Evolutionary conservation across 2,797 vertebrate species (phyloP).

Genomic region (Sarcophilus harrisii): DNA sequence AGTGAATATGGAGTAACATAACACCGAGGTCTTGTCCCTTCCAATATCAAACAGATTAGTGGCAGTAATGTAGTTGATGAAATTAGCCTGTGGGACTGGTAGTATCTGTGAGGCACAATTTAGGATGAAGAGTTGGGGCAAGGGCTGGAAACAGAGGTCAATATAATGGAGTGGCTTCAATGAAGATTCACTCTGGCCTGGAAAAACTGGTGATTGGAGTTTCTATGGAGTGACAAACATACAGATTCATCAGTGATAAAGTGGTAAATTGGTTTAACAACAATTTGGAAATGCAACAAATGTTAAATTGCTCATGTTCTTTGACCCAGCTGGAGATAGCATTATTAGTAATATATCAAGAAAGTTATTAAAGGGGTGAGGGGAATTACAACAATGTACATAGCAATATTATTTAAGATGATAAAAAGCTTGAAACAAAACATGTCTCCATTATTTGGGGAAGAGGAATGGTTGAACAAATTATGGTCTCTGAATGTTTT

Average conservation of each 20-base stretch:
- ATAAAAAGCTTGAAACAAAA: not conserved
- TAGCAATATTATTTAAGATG: not conserved
- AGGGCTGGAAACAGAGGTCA: not conserved
- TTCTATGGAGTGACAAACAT: not conserved
- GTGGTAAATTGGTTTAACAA: not conserved
- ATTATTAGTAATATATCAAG: not conserved
- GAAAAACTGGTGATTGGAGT: not conserved
- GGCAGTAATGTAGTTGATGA: not conserved
- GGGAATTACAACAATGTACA: not conserved
- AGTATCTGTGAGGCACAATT: not conserved
- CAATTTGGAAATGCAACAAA: not conserved
- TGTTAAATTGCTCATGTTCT: not conserved
- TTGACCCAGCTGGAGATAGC: not conserved
- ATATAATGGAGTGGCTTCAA: not conserved
- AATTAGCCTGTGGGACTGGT: not conserved
- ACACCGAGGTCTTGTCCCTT: not conserved
- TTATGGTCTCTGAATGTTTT: not conserved
- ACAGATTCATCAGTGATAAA: not conserved
- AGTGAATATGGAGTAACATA: not conserved
- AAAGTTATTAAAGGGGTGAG: not conserved
- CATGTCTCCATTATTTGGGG: not conserved
- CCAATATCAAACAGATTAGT: not conserved
- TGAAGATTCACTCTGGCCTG: not conserved
- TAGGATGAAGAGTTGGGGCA: not conserved
- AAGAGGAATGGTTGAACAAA: not conserved